Conservation (phyloP, 2,113 vertebrate species). For the Boleophthalmus pectinirostris region DNA sequence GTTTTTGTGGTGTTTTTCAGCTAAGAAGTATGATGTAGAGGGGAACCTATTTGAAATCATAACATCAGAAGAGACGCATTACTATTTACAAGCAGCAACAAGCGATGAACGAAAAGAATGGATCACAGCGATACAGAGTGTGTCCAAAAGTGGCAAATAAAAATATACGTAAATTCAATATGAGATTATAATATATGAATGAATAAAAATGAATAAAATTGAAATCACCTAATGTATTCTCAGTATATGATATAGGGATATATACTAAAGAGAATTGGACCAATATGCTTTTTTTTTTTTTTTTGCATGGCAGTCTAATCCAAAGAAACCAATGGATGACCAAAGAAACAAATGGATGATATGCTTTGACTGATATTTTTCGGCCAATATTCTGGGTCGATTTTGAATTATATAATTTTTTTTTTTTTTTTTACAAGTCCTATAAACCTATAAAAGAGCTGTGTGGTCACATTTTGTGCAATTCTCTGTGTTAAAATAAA, state of each 20-base stretch:
- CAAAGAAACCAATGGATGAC: no score
- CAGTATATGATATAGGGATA: neutral
- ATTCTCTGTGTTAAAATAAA: no score
- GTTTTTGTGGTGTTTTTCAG: constrained; percentile 61
- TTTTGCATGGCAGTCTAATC: no score
- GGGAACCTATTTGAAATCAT: constrained; percentile 98
- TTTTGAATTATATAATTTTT: no score
- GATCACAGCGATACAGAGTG: constrained; percentile 91
- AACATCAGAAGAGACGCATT: constrained; percentile 91
- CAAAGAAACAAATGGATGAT: no score
- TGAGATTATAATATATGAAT: neutral
- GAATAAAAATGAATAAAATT: neutral
- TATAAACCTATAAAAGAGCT: no score
- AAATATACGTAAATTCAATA: neutral
- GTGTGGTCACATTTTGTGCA: no score
- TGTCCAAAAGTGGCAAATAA: constrained; percentile 89
- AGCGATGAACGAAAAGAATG: constrained; percentile 89
- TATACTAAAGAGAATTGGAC: no score
- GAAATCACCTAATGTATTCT: neutral
- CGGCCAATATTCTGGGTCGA: no score
- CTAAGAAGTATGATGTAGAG: constrained; percentile 83
- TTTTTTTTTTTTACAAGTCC: no score
- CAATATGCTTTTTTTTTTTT: no score
- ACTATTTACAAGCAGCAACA: constrained; percentile 89
- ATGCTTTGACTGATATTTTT: no score